Base-by-base conservation (phyloP, 2,888 invertebrate species). In the Heliconius charithonia region DNA sequence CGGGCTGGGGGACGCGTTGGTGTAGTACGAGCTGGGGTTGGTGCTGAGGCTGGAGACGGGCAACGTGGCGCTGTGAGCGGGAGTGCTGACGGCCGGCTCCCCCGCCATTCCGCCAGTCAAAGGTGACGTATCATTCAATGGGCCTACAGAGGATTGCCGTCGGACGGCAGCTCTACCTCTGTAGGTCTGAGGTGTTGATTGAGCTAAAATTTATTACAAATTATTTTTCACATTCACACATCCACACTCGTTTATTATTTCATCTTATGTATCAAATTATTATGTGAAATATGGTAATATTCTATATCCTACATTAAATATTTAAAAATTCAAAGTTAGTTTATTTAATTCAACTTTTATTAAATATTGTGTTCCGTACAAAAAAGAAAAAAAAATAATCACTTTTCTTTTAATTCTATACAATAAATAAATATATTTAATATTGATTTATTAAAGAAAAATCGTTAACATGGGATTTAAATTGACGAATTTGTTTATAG, bases 71-170 rank as follows among this genome's bases (percentile, higher is more conserved):
- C 93, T 93, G 87, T 94, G 94, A 67, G 93, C 94, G 7, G 95
- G 93, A 79, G 95, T 94, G 89, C 94, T 93, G 79, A 92, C 90
- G 7, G 90, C 92, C 29, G 93, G 88, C 84, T 94, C 94, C 76
- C 92, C 93, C 41, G 89, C 91, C 37, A 81, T 84, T 62, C 93
- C 91, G 51, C 93, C 91, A 66, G 94, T 93, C 84, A 95, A 87
- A 79, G 95, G 95, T 0, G 94, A 95, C 76, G 94, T 94, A 85
- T 96, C 96, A 84, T 96, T 95, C 83, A 96, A 92, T 0, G 96
- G 96, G 4, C 96, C 96, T 83, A 95, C 95, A 1, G 96, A 96
- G 13, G 96, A 96, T 87, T 96, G 96, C 32, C 96, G 94, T 25
- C 96, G 93, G 76, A 96, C 96, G 25, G 95, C 96, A 72, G 95